Evolutionary conservation across 2,888 invertebrate species (phyloP), one percentile per base, ranked within the genome.

Genomic region (Stenodera caucasica): DNA sequence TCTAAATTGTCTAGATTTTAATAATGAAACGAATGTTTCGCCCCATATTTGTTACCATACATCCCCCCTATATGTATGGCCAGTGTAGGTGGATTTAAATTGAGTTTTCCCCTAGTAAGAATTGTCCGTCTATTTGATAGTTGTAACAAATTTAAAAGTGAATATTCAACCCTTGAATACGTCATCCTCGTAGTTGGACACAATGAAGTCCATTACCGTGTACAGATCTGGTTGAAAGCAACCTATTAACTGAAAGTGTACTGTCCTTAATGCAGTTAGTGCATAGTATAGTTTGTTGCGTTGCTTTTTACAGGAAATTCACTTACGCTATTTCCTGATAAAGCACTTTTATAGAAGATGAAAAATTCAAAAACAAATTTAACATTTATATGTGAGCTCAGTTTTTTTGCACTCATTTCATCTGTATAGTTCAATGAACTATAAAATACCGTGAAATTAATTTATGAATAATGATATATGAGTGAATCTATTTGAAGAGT

Each of bases 171-270:
- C 40, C 9, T 9, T 40, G 50, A 53, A 61, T 68, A 69, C 4
- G 21, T 70, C 63, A 65, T 63, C 60, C 61, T 51, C 64, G 67
- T 61, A 70, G 26, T 70, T 72, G 67, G 69, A 69, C 70, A 77
- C 78, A 78, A 79, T 77, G 75, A 75, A 78, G 76, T 78, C 78
- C 78, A 80, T 80, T 80, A 79, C 74, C 55, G 70, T 70, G 67
- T 69, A 70, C 72, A 70, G 73, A 69, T 64, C 65, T 70, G 67
- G 74, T 69, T 77, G 77, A 79, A 78, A 79, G 78, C 79, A 75
- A 74, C 74, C 80, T 78, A 79, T 80, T 79, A 80, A 77, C 77
- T 70, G 75, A 71, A 78, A 80, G 77, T 79, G 77, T 78, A 76
- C 77, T 72, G 74, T 63, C 75, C 75, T 70, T 80, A 80, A 80